Evolutionary conservation across 2,797 vertebrate species (phyloP), one percentile per base, ranked within the genome.

Genomic region (Periophthalmus magnuspinnatus): DNA sequence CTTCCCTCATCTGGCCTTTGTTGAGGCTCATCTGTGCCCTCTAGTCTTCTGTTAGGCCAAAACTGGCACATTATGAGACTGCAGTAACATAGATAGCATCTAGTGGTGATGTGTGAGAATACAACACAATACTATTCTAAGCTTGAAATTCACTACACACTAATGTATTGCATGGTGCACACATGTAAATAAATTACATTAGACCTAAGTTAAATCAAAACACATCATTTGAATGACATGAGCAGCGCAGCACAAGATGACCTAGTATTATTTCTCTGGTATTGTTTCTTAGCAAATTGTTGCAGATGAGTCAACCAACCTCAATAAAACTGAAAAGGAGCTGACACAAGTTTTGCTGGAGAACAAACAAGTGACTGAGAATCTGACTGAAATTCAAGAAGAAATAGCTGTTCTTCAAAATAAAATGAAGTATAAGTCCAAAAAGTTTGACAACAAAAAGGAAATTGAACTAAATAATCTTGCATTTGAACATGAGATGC

Each of bases 301-400:
- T 33, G 88, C 92, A 24, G 82, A 94, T 32, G 88, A 93, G 22
- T 91, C 93, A 9, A 82, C 92, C 89, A 93, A 89, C 75, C 88
- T 69, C 60, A 95, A 86, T 61, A 91, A 90, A 56, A 86, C 86
- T 19, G 88, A 94, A 79, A 94, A 89, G 78, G 93, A 95, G 73
- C 93, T 93, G 88, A 63, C 50, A 0, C 80, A 89, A 3, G 74
- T 94, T 73, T 50, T 91, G 41, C 86, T 94, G 79, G 76, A 86
- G 0, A 97, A 95, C 83, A 92, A 91, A 70, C 60, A 61, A 60
- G 86, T 96, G 68, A 71, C 76, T 0, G 91, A 96, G 4, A 76
- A 84, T 0, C 84, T 96, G 59, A 90, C 89, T 34, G 91, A 92
- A 77, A 83, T 93, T 1, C 85, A 71, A 36, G 90, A 94, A 0